Base-by-base conservation (phyloP, 1,140 invertebrate species). In the Dryas iulia region DNA sequence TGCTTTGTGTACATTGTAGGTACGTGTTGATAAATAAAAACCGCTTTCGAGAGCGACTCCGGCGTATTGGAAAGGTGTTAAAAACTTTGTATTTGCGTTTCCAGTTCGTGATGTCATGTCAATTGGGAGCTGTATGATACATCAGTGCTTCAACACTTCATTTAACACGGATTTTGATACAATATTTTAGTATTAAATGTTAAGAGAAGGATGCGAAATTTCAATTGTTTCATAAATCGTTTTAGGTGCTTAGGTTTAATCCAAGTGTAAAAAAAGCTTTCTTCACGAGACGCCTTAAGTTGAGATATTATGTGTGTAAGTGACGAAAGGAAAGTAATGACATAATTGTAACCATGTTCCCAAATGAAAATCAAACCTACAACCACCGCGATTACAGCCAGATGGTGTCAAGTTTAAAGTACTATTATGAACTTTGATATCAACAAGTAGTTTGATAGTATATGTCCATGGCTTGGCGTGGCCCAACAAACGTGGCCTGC, bases 41-140 rank as follows among this genome's bases (percentile, higher is more conserved):
- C 47, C 56, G 28, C 53, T 69, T 61, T 65, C 25, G 57, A 58
- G 57, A 65, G n/a, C 53, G 35, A n/a, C 58, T 66, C 26, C 35
- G 18, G 24, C 56, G 52, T 31, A 56, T 68, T 61, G 66, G 69
- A 81, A 72, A 78, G 76, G 79, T 81, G 77, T 78, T 69, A 78
- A 77, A 73, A 78, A 35, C 35, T 0, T 11, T 21, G 35, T 73
- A 69, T 74, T 75, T 77, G 68, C 71, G 5, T 72, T 76, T 28
- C 28, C 65, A 77, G 39, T 79, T 77, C 11, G 35, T 47, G 14
- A 21, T 31, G 30, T 24, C 33, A 57, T 60, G 58, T 68, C n/a
- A 60, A 56, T 54, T 61, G 52, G 14, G 18, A 18, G 21, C 18
- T 47, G 39, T 47, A 10, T 18, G 14, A 10, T 47, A 47, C 39